Base-by-base conservation (phyloP, 2,888 invertebrate species). In the Blomia tropicalis region DNA sequence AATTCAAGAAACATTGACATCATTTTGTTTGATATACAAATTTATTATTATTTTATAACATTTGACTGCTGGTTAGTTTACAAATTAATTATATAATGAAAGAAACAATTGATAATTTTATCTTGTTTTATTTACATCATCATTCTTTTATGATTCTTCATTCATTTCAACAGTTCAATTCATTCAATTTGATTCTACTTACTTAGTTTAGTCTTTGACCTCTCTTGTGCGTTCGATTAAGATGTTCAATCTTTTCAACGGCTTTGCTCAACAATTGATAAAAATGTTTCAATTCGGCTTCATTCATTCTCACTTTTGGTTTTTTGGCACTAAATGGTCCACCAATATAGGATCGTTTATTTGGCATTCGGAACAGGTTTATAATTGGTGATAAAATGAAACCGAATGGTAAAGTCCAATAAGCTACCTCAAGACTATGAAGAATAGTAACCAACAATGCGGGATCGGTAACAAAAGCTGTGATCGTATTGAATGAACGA, bases 331-430 rank as follows among this genome's bases (percentile, higher is more conserved):
- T 44, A 19, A 31, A 5, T 11, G 31, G 61, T 51, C 31, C 43
- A 11, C n/a, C 59, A n/a, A 29, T 63, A 47, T 59, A 11, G n/a
- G n/a, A n/a, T 53, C 64, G 53, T 43, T 51, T 31, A 41, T 65
- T 65, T 5, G 65, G 65, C 22, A 65, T 59, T 25, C 65, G 60
- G 43, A 65, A 65, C 31, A 65, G 59, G 31, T 65, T 65, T 23
- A 65, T 63, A 29, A 65, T 47, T 51, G 65, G 65, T 56, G 54
- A 63, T 17, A 65, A 43, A 43, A 65, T 23, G 47, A 65, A 63
- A 29, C 65, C 65, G 22, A 63, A 44, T 31, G 65, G 65, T 23
- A 63, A 51, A 36, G 56, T 63, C 63, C 63, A 65, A 32, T 63
- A 65, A 0, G 63, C 63, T 7, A 63, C 44, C 23, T 65, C 65